phyloP scores from a whole-genome alignment of 1,140 invertebrate genomes.

The Lepidurus apus region DNA sequence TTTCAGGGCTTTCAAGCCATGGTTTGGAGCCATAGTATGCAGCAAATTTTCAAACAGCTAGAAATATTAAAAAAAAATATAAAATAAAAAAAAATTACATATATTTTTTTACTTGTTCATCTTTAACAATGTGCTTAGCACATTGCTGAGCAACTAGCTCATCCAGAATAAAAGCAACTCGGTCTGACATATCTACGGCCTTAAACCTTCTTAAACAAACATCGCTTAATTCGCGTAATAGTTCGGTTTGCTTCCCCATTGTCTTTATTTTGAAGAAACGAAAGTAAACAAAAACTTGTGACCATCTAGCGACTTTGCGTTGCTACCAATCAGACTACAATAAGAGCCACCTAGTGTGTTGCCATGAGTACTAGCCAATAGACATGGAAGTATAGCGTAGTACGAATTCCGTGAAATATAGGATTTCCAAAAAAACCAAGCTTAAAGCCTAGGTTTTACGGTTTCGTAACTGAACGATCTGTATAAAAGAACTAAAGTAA shows the following conservation, averaged over 20 bases:
- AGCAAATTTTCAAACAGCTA: background rate
- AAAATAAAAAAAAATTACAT: background rate
- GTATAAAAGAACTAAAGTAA: no score
- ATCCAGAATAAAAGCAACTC: background rate
- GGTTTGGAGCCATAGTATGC: background rate
- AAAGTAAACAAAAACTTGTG: no score
- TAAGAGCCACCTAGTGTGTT: no score
- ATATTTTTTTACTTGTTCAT: background rate
- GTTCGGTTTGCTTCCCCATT: background rate
- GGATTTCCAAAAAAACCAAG: no score
- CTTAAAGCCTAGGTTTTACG: no score
- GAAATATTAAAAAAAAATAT: background rate
- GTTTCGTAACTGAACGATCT: no score
- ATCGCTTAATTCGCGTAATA: background rate
- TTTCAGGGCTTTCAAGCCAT: background rate
- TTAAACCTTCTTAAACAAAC: background rate
- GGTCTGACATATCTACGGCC: background rate
- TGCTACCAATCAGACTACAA: no score
- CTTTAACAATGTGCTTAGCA: background rate
- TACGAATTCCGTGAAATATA: no score
- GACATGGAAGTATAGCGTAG: no score
- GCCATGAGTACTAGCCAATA: no score
- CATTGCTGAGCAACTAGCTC: background rate
- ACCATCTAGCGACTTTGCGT: no score
- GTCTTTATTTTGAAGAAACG: background rate